A percentile compares a stretch with the other conserved stretches of the same genome.
Conservation (phyloP, 2,888 invertebrate species). For the Beris chalybata region DNA sequence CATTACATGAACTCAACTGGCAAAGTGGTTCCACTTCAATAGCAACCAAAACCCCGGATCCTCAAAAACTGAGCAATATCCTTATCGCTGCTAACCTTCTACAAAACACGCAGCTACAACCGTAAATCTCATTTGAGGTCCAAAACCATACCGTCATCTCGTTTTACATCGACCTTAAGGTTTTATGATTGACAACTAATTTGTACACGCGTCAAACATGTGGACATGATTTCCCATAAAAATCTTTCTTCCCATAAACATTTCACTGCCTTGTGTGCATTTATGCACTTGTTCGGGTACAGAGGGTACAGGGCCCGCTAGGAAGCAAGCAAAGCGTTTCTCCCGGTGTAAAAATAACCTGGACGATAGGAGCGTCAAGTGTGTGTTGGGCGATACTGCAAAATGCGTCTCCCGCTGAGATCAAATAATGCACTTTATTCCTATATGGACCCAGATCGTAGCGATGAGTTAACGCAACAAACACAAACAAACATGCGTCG, state of each 20-base stretch:
- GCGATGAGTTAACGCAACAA: conserved; percentile 20
- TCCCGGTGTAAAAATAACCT: conserved; percentile 12
- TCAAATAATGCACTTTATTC: conserved; percentile 25
- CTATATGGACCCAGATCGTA: conserved; percentile 7
- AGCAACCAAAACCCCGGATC: no score
- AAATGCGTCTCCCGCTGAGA: conserved; percentile 29
- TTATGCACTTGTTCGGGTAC: not conserved
- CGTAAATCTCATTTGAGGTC: no score
- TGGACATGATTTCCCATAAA: conserved; percentile 23
- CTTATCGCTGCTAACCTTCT: no score
- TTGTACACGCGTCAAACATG: conserved; percentile 31
- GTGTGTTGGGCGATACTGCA: conserved; percentile 7
- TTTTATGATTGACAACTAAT: conserved; percentile 27
- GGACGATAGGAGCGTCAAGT: not conserved
- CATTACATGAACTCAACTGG: no score
- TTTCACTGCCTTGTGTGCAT: conserved; percentile 16
- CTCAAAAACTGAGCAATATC: no score
- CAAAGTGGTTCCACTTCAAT: no score
- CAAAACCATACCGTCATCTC: no score
- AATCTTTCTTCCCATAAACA: conserved; percentile 23
- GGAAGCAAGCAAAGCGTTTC: no score
- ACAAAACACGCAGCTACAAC: no score
- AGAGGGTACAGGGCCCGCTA: not conserved
- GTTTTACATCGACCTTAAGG: not conserved
- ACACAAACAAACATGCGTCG: conserved; percentile 28